A percentile compares a stretch with the other conserved stretches of the same genome.
Conservation (phyloP, 2,888 invertebrate species). For the Mechanitis mazaeus region DNA sequence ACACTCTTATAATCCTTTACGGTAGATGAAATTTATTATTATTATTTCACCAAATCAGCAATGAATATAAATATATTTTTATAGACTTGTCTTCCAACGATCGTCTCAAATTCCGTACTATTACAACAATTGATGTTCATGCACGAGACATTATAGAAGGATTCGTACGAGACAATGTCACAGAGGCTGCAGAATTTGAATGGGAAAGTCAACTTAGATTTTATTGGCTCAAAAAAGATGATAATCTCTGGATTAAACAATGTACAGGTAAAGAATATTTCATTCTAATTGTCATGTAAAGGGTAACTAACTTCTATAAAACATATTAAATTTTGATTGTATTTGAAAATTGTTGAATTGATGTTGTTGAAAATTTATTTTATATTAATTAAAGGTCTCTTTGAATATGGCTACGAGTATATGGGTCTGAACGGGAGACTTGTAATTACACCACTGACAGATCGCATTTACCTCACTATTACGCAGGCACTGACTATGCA, state of each 20-base stretch:
- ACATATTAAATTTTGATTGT: background rate
- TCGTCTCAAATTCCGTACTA: slow-evolving; percentile 90
- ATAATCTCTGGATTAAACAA: slow-evolving; percentile 88
- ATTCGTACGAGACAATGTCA: slow-evolving; percentile 87
- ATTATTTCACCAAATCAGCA: no score
- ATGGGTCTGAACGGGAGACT: slow-evolving; percentile 95
- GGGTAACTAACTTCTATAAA: background rate
- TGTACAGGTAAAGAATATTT: slow-evolving; percentile 78
- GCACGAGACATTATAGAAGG: slow-evolving; percentile 92
- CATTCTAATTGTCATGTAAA: no score
- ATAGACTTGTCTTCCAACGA: slow-evolving; percentile 86
- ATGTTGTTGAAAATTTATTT: background rate
- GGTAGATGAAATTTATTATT: no score
- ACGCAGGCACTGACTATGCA: slow-evolving; percentile 95
- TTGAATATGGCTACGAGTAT: slow-evolving; percentile 96
- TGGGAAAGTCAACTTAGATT: slow-evolving; percentile 96
- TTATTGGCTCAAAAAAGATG: slow-evolving; percentile 90
- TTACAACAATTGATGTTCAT: slow-evolving; percentile 94
- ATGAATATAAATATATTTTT: background rate
- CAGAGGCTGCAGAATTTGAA: slow-evolving; percentile 90
- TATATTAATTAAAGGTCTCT: slow-evolving; percentile 73
- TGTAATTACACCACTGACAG: slow-evolving; percentile 94
- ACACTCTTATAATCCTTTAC: no score
- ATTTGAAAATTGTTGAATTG: no score
- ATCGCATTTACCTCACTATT: slow-evolving; percentile 93